A percentile compares a stretch with the other conserved stretches of the same genome.
These are phyloP conservation scores for Aurelia coerulea DNA, from an alignment of 30 jellyfish, hydroid and myxozoan species.

Conservation along the genomic window DNA sequence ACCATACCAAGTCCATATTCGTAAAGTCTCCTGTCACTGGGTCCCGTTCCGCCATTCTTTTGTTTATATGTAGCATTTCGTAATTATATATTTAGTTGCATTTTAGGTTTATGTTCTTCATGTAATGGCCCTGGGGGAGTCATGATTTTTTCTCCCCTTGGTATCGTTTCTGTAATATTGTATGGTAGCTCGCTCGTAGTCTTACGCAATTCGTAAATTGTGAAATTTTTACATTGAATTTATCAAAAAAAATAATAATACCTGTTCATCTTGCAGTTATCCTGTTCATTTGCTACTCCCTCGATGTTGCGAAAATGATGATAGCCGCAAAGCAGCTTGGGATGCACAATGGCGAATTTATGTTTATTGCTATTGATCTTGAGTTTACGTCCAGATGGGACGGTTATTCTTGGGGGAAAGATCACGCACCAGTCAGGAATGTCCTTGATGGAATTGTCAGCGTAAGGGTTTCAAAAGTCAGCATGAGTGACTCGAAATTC, in stretches of 20 bases:
- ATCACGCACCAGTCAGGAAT: conserved; percentile 28
- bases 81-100: no score
- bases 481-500: conserved; percentile 27
- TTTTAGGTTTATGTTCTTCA: no score
- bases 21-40: no score
- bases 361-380: conserved; percentile 78
- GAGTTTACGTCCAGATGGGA: conserved; percentile 56
- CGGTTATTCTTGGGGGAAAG: conserved; percentile 25
- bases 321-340: conserved; percentile 78
- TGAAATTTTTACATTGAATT: no score
- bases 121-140: no score
- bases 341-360: conserved; percentile 74
- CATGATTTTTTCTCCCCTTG: no score
- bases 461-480: conserved; percentile 38
- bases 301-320: conserved; percentile 47
- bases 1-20: no score
- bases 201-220: no score
- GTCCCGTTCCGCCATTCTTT: no score
- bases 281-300: conserved; percentile 64
- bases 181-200: no score
- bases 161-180: no score
- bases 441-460: conserved; percentile 54
- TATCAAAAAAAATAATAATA: neutral
- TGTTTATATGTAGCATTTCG: no score
- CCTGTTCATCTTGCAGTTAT: conserved; percentile 49